Base-by-base conservation (phyloP, 2,888 invertebrate species). In the Drosophila nr. perissopoda region DNA sequence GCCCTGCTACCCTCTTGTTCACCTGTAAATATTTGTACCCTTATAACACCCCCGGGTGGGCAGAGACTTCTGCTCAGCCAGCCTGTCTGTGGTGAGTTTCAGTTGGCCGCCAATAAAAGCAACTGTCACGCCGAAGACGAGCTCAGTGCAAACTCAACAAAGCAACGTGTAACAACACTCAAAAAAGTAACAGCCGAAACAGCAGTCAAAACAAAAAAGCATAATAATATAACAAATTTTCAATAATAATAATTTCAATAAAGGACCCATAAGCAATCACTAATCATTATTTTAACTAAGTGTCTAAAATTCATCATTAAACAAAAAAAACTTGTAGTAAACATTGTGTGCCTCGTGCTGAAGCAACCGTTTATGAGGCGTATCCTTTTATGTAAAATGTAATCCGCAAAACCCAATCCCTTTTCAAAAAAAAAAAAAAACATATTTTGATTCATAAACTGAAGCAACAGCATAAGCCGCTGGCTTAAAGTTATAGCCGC, bases 1-100 rank as follows among this genome's bases (percentile, higher is more conserved):
- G 62, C 53, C 70, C 64, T 63, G 38, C 68, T 33, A 66, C 64
- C 10, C 40, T 59, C 31, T 36, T 54, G 21, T 34, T 76, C 72
- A 89, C 90, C 90, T 89, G 88, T 82, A 86, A 85, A 87, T 83
- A 83, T 83, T 83, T 85, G 76, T 78, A 66, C 80, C 83, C 83
- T 75, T 74, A 68, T 60, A 70, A 61, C 57, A 58, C 60, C 49
- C 51, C 51, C 18, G 70, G 76, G 52, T 57, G 45, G 61, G 65
- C 42, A 25, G 33, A 34, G 13, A 51, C 48, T 49, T 56, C 45
- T 81, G 36, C 73, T 59, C 67, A 76, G 79, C 73, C 88, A 77
- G 69, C 40, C 51, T 70, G 76, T 78, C 83, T 76, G 78, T 89
- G 91, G 89, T 90, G 91, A 84, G 60, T 87, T 84, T 75, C 62